Evolutionary conservation across 1,140 invertebrate genomes (phyloP), one percentile per base, ranked within the genome.

Genomic region (Caenorhabditis tropicalis): DNA sequence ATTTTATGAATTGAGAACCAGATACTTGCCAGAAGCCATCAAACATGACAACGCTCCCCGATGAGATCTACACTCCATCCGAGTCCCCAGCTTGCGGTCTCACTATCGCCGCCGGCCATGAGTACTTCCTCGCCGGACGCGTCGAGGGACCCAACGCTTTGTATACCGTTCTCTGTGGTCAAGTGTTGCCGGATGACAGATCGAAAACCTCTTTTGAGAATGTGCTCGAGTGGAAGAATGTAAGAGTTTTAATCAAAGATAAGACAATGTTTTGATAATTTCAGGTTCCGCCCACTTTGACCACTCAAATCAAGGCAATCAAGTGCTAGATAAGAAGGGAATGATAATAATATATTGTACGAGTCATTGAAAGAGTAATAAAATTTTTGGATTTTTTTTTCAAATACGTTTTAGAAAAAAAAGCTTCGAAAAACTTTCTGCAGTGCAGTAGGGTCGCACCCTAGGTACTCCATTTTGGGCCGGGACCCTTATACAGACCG

Each of bases 181-280:
- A 87, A 65, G 83, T 87, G n/a, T 82, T 87, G 9, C 81, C 83
- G 10, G 87, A 87, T 81, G 87, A 87, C 79, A 79, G 51, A 43
- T 80, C 80, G 3, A 31, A 81, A 29, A 81, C 82, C 12, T 80
- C 48, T 0, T 87, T 83, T 49, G 87, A 87, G 74, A 87, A 84
- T 81, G 87, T 87, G 3, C 83, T 87, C n/a, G 87, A 87, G 48
- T 87, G 87, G 87, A 80, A 84, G n/a, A 82, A 82, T 46, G 84
- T 85, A 21, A 81, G 79, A 39, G 46, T 0, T 81, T 24, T 3
- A 36, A 6, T 33, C 21, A 4, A 33, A n/a, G n/a, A 21, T 31
- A 27, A 51, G 6, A 21, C 31, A 29, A 51, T 53, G 21, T 36
- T 36, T 27, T n/a, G n/a, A n/a, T n/a, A n/a, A n/a, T n/a, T 80